phyloP scores from a whole-genome alignment of 2,888 invertebrate species.

The Frankliniella intonsa region DNA sequence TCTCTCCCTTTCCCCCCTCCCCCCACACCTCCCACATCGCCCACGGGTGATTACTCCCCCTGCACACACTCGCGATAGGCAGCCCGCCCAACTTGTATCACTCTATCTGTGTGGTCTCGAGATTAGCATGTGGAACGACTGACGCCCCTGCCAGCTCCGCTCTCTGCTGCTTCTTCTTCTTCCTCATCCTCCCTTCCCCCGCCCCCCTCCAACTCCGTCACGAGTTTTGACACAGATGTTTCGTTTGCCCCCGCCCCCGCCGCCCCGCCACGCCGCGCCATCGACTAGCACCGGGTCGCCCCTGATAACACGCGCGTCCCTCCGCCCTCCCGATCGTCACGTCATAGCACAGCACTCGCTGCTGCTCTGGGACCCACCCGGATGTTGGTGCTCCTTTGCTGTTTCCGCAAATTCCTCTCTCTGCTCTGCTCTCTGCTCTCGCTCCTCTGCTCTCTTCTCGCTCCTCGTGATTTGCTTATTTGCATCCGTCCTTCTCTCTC shows the following conservation, averaged over 20 bases:
- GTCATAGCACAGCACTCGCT: too few species aligned
- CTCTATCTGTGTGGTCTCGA: background rate
- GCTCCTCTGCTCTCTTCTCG: background rate
- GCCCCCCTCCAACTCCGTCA: background rate
- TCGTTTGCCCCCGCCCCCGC: background rate
- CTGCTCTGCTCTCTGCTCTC: background rate
- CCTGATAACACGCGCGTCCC: too few species aligned
- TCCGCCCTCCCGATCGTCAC: too few species aligned
- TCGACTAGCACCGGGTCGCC: too few species aligned
- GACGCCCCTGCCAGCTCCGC: background rate
- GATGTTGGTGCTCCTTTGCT: background rate
- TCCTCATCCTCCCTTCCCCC: background rate
- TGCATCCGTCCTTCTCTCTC: background rate
- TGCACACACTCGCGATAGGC: background rate
- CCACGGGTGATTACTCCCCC: too few species aligned
- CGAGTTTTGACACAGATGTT: background rate
- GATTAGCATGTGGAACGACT: conserved; percentile 22
- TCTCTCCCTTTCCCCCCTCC: too few species aligned
- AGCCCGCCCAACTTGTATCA: conserved; percentile 1
- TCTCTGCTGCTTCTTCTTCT: background rate
- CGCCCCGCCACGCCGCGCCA: too few species aligned
- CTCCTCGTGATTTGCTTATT: background rate
- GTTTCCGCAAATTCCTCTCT: background rate
- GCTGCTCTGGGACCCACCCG: background rate
- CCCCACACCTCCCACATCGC: too few species aligned